Evolutionary conservation across 1,140 invertebrate genomes (phyloP).

Genomic region (Tetramorium parvispinum): DNA sequence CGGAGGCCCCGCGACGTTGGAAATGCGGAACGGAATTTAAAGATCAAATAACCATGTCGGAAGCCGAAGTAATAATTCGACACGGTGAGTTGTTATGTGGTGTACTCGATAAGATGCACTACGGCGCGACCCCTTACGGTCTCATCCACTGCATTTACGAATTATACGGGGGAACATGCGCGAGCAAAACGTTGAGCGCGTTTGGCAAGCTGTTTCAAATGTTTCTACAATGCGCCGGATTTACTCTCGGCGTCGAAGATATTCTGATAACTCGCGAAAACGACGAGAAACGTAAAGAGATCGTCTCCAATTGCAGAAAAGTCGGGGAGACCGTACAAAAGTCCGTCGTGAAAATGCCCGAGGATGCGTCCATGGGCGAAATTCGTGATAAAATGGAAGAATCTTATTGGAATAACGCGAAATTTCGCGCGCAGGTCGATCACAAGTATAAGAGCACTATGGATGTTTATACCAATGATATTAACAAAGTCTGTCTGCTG

Average conservation of each 20-base stretch:
- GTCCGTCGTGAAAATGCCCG: slow-evolving; percentile 90
- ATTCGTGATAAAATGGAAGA: slow-evolving; percentile 90
- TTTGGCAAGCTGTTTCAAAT: slow-evolving; percentile 97
- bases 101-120: slow-evolving; percentile 98
- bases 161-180: slow-evolving; percentile 95
- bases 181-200: slow-evolving; percentile 93
- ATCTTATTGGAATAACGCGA: slow-evolving; percentile 90
- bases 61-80: slow-evolving; percentile 96
- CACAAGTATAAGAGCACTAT: slow-evolving; percentile 93
- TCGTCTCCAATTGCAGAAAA: slow-evolving; percentile 89
- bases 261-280: slow-evolving; percentile 93
- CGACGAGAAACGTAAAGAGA: slow-evolving; percentile 90
- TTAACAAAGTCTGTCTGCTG: slow-evolving; percentile 94
- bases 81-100: slow-evolving; percentile 96
- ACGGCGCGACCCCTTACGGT: slow-evolving; percentile 97
- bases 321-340: slow-evolving; percentile 89
- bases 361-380: slow-evolving; percentile 85
- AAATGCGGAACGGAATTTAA: slow-evolving; percentile 87
- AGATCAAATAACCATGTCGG: slow-evolving; percentile 90
- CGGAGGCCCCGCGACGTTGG: slow-evolving; percentile 86
- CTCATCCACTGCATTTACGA: slow-evolving; percentile 97
- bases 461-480: slow-evolving; percentile 95
- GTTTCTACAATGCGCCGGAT: slow-evolving; percentile 96
- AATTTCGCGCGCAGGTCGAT: slow-evolving; percentile 93
- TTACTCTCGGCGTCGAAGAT: slow-evolving; percentile 97